phyloP scores from a whole-genome alignment of 1,140 invertebrate genomes.

The Drosophila mauritiana region DNA sequence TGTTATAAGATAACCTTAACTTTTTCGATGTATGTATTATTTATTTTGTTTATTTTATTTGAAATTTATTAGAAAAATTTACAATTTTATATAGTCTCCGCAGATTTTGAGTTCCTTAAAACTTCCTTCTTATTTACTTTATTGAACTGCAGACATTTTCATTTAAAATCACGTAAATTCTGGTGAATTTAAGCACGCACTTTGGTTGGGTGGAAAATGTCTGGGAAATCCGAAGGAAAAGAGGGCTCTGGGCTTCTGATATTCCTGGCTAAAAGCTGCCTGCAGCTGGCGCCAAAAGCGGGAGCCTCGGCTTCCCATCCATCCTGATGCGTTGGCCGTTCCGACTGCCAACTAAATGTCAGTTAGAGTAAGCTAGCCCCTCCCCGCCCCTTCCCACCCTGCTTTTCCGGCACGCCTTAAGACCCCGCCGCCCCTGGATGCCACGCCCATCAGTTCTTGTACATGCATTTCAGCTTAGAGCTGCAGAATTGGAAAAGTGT shows the following conservation, averaged over 20 bases:
- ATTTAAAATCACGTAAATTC: slow-evolving; percentile 58
- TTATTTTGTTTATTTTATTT: neutral
- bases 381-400: neutral
- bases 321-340: slow-evolving; percentile 49
- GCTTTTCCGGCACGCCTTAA: neutral
- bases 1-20: too few species aligned
- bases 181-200: slow-evolving; percentile 47
- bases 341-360: slow-evolving; percentile 67
- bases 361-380: slow-evolving; percentile 33
- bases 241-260: slow-evolving; percentile 3
- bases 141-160: slow-evolving; percentile 22
- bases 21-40: neutral
- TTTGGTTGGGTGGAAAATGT: slow-evolving; percentile 7
- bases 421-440: slow-evolving; percentile 2
- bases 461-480: slow-evolving; percentile 61
- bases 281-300: slow-evolving; percentile 48
- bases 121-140: neutral
- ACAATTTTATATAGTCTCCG: neutral
- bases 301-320: slow-evolving; percentile 11
- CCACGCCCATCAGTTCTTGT: slow-evolving; percentile 31
- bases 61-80: too few species aligned
- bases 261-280: slow-evolving; percentile 49
- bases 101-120: neutral
- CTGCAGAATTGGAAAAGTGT: neutral
- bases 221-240: neutral